phyloP scores from a whole-genome alignment of 2,113 vertebrate species.

The Periophthalmodon schlosseri region DNA sequence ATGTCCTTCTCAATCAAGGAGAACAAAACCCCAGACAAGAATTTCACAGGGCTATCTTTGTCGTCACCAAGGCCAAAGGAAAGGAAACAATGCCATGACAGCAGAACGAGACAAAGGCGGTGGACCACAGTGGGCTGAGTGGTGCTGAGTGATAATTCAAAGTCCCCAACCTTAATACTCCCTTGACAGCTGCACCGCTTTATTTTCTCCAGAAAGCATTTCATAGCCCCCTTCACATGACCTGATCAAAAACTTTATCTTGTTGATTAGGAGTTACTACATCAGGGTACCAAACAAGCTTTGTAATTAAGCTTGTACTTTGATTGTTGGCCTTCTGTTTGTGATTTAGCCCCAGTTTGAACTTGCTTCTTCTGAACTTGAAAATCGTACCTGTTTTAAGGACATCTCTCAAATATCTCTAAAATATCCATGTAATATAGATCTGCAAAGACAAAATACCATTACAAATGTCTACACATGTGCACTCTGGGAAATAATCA shows the following conservation, averaged over 20 bases:
- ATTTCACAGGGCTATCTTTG: constrained; percentile 76
- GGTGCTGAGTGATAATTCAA: constrained; percentile 50
- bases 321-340: not conserved
- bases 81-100: constrained; percentile 56
- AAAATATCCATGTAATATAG: not conserved
- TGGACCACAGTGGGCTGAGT: constrained; percentile 22
- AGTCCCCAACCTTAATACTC: constrained; percentile 43
- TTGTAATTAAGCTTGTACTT: not conserved
- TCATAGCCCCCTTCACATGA: constrained; percentile 9
- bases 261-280: constrained; percentile 28
- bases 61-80: constrained; percentile 64
- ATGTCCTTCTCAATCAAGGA: constrained; percentile 44
- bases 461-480: not conserved
- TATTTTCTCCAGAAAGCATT: constrained; percentile 24
- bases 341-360: not conserved
- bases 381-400: not conserved
- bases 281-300: not conserved
- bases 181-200: constrained; percentile 49
- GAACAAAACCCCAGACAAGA: constrained; percentile 57
- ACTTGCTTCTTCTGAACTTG: not conserved
- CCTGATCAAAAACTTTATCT: constrained; percentile 17
- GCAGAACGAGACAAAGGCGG: constrained; percentile 45
- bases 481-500: not conserved
- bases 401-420: not conserved
- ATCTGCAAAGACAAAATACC: not conserved